Base-by-base conservation (phyloP, 2,888 invertebrate species). In the Ormyrus labotus region DNA sequence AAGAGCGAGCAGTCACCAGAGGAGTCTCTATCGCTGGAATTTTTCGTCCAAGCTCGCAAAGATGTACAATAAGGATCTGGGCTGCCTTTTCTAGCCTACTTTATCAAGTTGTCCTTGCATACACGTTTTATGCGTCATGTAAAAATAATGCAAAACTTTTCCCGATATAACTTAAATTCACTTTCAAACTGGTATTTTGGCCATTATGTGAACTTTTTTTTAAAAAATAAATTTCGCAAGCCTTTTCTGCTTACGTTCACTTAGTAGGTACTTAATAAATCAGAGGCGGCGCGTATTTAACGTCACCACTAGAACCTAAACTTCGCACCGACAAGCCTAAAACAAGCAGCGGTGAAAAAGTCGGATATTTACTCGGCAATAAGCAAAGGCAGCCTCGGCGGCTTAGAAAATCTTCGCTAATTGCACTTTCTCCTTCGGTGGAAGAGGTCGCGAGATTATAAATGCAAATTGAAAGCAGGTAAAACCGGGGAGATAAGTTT, bases 391-490 rank as follows among this genome's bases (percentile, higher is more conserved):
- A 11, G 34, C 34, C 34, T 4, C 34, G 34, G 19, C 63, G 34
- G 34, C 0, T 70, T 80, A 57, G 72, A 53, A 51, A 73, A 72
- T 69, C 63, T 51, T 9, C 9, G 72, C 64, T 81, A 81, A 77
- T 81, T 77, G 72, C 76, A 58, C 68, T 77, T 76, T 80, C 76
- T 77, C 51, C 47, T 6, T 61, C 55, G 61, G 10, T 50, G 48
- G 47, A 50, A 34, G 34, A 34, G 13, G 6, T 67, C 13, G 51
- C 60, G 65, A 67, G 53, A 76, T 80, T 76, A 76, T 71, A 76
- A 72, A 80, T 80, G 76, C 76, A 76, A 80, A 80, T 80, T 76
- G 72, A 76, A 72, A 67, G 72, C 80, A 67, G 50, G 65, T 72
- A 68, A 72, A 80, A 80, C 3, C 75, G 11, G 61, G 34, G 13